A percentile compares a stretch with the other conserved stretches of the same genome.
These are phyloP conservation scores for Spodoptera littoralis DNA, from an alignment of 2,888 invertebrate genomes.

Conservation along the genomic window DNA sequence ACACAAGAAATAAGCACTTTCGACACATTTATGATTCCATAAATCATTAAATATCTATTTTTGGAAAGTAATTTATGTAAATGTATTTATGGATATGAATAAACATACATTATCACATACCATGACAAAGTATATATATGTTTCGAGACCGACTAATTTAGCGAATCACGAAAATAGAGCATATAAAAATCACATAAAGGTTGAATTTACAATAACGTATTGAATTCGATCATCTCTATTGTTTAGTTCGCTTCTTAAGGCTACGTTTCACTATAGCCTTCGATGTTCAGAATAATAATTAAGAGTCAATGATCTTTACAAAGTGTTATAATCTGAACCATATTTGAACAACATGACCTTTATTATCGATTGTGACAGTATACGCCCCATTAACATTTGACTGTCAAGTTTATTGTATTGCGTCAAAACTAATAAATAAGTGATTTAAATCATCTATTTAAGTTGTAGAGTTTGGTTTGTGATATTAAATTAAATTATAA, in stretches of 20 bases:
- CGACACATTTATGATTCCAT: no score
- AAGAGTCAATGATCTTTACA: conserved; percentile 53
- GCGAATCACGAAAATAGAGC: no score
- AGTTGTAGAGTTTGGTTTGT: conserved; percentile 3
- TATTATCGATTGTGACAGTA: conserved; percentile 43
- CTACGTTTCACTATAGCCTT: conserved; percentile 39
- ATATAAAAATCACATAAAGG: no score
- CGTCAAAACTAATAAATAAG: conserved; percentile 11
- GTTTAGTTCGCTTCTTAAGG: conserved; percentile 29
- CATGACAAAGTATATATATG: no score
- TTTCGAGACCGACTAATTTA: no score
- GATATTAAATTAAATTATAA: no score
- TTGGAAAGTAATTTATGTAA: no score
- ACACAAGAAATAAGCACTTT: no score
- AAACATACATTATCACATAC: no score
- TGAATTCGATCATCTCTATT: conserved; percentile 19
- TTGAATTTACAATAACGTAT: no score
- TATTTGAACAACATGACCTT: conserved; percentile 41
- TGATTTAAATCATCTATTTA: conserved; percentile 7
- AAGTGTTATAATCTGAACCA: conserved; percentile 44
- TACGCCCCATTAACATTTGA: conserved; percentile 40
- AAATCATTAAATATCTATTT: no score
- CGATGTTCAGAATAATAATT: conserved; percentile 43
- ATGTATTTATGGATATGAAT: no score
- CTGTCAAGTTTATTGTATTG: conserved; percentile 14